Evolutionary conservation across 2,888 invertebrate genomes (phyloP).

Genomic region (Vesta saturnalis): DNA sequence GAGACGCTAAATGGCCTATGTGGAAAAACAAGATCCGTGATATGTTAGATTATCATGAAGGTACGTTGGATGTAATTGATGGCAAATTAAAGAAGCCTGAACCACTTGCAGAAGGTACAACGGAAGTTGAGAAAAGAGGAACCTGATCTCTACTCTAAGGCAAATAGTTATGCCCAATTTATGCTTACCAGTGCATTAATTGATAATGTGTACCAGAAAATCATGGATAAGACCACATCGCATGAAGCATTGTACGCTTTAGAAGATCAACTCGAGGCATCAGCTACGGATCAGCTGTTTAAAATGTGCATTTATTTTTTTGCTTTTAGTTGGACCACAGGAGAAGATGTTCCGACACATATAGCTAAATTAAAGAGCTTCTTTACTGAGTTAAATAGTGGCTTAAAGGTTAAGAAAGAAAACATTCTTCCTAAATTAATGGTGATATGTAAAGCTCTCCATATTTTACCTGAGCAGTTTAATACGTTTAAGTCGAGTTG

Average conservation of each 20-base stretch:
- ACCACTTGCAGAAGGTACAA: not conserved
- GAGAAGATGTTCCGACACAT: not conserved
- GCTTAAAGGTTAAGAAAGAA: too few species aligned
- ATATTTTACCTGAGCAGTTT: not conserved
- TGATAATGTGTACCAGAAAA: too few species aligned
- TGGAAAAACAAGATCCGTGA: too few species aligned
- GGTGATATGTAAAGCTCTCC: not conserved
- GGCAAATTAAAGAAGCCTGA: not conserved
- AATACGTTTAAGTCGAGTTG: too few species aligned
- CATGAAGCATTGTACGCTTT: not conserved
- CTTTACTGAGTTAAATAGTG: too few species aligned
- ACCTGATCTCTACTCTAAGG: not conserved
- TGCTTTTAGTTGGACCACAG: not conserved
- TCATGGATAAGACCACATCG: not conserved
- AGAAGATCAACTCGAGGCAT: not conserved
- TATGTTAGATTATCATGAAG: too few species aligned
- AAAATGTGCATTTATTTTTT: not conserved
- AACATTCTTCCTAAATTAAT: too few species aligned
- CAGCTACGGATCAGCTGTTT: too few species aligned
- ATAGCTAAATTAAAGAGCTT: too few species aligned
- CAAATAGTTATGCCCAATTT: not conserved
- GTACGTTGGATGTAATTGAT: too few species aligned
- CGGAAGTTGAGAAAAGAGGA: not conserved
- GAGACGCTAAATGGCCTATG: too few species aligned
- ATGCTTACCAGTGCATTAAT: not conserved